phyloP scores from a whole-genome alignment of 2,797 vertebrate genomes.

The Gallinago stenura region DNA sequence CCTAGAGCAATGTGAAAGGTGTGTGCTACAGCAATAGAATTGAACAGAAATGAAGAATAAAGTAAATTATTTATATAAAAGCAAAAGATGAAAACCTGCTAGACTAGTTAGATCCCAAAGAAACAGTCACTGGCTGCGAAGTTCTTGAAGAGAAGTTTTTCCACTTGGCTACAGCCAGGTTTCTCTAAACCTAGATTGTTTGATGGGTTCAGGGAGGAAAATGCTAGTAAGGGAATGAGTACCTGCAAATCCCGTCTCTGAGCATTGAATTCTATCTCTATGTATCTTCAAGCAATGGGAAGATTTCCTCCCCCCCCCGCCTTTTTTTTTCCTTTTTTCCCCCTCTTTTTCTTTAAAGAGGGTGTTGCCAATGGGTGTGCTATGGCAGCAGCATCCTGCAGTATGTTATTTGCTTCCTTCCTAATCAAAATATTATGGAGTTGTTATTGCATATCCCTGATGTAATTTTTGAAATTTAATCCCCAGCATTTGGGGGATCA shows the following conservation, averaged over 20 bases:
- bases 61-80: not conserved
- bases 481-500: constrained; percentile 26
- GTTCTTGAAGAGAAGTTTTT: not conserved
- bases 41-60: not conserved
- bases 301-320: not conserved
- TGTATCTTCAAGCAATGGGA: not conserved
- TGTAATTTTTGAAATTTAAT: constrained; percentile 40
- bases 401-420: constrained; percentile 47
- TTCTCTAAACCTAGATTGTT: not conserved
- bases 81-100: not conserved
- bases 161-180: not conserved
- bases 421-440: constrained; percentile 54
- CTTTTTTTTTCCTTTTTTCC: not conserved
- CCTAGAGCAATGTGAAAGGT: not conserved
- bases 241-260: not conserved
- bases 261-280: not conserved
- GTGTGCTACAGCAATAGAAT: not conserved
- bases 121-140: fast-evolving
- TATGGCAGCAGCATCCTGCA: not conserved
- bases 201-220: not conserved
- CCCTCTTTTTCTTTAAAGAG: not conserved
- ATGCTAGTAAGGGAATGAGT: not conserved
- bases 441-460: constrained; percentile 26
- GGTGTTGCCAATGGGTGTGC: constrained; percentile 7
- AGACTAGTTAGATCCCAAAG: not conserved